Percentiles rank a stretch among this genome's conserved stretches.
Conservation (phyloP, 2,888 invertebrate species). For the Pandemis cinnamomeana region DNA sequence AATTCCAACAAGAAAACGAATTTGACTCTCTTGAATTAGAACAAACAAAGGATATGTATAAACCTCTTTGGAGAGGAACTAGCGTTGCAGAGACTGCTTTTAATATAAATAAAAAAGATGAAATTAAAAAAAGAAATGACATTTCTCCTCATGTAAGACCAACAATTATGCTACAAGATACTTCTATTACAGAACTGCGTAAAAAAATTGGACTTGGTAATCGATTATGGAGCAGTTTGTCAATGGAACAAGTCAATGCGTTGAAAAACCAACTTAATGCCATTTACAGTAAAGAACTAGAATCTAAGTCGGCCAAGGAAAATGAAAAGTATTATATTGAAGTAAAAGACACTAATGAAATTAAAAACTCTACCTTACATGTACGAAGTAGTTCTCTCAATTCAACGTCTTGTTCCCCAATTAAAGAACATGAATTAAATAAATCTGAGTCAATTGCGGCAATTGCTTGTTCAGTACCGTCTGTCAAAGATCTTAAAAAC, state of each 20-base stretch:
- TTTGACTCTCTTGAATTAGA: conserved; percentile 78
- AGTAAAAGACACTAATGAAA: conserved; percentile 74
- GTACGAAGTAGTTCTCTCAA: conserved; percentile 85
- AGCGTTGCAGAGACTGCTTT: conserved; percentile 92
- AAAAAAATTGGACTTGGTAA: conserved; percentile 87
- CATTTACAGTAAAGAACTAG: conserved; percentile 88
- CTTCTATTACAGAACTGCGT: conserved; percentile 73
- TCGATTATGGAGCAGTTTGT: conserved; percentile 92
- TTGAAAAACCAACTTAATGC: conserved; percentile 92
- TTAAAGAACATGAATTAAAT: conserved; percentile 66
- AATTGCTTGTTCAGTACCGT: conserved; percentile 73
- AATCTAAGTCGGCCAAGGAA: conserved; percentile 69
- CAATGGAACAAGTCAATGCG: conserved; percentile 92
- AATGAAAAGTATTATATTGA: conserved; percentile 86
- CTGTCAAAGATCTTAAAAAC: conserved; percentile 78
- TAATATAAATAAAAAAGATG: conserved; percentile 86
- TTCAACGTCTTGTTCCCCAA: conserved; percentile 69
- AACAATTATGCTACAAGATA: conserved; percentile 64
- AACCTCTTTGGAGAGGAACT: conserved; percentile 92
- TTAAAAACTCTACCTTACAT: conserved; percentile 74
- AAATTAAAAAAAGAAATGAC: conserved; percentile 66
- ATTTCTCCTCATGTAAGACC: conserved; percentile 59
- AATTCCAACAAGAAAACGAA: conserved; percentile 87
- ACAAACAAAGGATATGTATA: conserved; percentile 87
- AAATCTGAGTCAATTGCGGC: conserved; percentile 86